These are phyloP conservation scores for Desmodus rotundus DNA, from an alignment of 2,113 vertebrate genomes.

Conservation along the genomic window DNA sequence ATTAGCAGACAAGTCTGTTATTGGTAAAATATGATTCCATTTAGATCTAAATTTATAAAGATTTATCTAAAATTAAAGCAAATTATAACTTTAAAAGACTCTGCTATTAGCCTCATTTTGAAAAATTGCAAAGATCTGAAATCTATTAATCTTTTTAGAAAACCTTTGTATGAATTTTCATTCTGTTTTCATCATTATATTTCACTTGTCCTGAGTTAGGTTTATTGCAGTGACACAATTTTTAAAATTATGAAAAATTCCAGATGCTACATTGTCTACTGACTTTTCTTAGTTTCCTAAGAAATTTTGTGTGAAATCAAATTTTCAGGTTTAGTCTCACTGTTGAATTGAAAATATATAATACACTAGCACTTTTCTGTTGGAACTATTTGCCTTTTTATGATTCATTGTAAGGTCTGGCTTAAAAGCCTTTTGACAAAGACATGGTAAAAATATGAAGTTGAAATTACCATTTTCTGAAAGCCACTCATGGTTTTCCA, in stretches of 20 bases:
- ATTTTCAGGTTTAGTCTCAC: constrained; percentile 19
- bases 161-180: background rate
- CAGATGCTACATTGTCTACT: background rate
- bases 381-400: background rate
- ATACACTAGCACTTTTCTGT: background rate
- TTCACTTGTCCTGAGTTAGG: background rate
- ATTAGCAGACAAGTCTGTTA: background rate
- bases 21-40: background rate
- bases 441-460: background rate
- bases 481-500: background rate
- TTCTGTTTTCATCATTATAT: background rate
- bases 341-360: background rate
- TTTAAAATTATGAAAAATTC: background rate
- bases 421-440: constrained; percentile 20
- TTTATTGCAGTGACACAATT: background rate
- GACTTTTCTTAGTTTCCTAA: background rate
- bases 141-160: background rate
- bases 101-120: background rate
- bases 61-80: background rate
- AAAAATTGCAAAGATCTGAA: background rate
- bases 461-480: background rate
- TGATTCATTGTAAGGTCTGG: background rate
- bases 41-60: background rate
- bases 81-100: background rate
- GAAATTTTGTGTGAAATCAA: background rate